A percentile compares a stretch with the other conserved stretches of the same genome.
Evolutionary conservation across 2,113 vertebrate species (phyloP).

Genomic region (Melanerpes formicivorus): DNA sequence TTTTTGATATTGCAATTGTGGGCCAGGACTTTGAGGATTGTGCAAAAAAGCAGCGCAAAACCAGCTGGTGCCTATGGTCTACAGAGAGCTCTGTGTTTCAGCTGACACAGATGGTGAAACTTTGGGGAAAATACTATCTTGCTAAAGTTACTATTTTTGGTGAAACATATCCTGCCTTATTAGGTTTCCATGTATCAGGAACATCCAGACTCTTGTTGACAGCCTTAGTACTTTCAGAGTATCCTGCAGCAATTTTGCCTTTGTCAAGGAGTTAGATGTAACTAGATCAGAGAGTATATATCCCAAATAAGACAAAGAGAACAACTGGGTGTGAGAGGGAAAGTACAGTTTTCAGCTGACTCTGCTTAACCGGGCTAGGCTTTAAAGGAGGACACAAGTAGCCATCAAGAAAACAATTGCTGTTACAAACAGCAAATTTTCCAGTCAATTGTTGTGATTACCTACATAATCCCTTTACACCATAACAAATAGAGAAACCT

Average conservation of each 20-base stretch:
- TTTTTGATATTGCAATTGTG: background rate
- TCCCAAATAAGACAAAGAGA: background rate
- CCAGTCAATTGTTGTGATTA: background rate
- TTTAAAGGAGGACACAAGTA: background rate
- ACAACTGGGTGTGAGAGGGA: background rate
- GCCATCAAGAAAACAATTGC: background rate
- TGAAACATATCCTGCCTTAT: slow-evolving; percentile 37
- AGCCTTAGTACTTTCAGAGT: slow-evolving; percentile 25
- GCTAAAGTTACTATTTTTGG: slow-evolving; percentile 43
- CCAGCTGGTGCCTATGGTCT: background rate
- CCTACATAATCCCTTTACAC: background rate
- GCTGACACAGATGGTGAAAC: slow-evolving; percentile 31
- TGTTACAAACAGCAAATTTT: background rate
- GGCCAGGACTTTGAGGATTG: background rate
- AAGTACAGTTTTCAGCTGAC: background rate
- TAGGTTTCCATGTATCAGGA: slow-evolving; percentile 35
- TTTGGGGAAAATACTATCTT: background rate
- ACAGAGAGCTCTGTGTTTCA: background rate
- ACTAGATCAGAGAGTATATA: background rate
- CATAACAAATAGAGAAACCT: background rate
- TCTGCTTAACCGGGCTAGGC: background rate
- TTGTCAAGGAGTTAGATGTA: background rate
- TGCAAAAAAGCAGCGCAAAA: background rate
- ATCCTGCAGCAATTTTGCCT: slow-evolving; percentile 25
- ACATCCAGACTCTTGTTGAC: slow-evolving; percentile 32